Conservation (phyloP, 2,888 invertebrate species). For the Rhagonycha lutea region DNA sequence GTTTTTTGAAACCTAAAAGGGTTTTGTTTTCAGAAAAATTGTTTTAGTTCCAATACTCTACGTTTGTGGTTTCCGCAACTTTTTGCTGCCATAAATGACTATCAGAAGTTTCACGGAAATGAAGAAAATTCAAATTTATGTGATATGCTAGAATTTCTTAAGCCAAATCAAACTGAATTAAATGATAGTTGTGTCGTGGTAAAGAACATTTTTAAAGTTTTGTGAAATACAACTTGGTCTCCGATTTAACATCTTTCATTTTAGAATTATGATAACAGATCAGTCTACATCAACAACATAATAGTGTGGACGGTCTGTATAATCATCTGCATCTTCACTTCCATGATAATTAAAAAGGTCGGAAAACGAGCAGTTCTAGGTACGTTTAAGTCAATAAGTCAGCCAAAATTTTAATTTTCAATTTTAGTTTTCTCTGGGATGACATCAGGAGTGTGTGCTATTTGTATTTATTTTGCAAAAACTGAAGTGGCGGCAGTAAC, state of each 20-base stretch:
- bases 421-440: conserved; percentile 32
- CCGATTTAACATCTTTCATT: conserved; percentile 19
- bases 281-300: conserved; percentile 71
- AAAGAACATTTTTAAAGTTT: conserved; percentile 4
- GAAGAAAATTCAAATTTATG: conserved; percentile 50
- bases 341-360: conserved; percentile 57
- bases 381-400: conserved; percentile 47
- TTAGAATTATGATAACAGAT: conserved; percentile 43
- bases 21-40: conserved; percentile 1
- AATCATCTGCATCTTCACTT: conserved; percentile 66
- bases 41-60: conserved; percentile 68
- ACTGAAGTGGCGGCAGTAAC: conserved; percentile 59
- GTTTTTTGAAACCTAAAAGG: conserved; percentile 30
- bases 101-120: conserved; percentile 42
- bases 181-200: conserved; percentile 35
- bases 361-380: conserved; percentile 62
- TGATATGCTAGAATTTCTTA: conserved; percentile 58
- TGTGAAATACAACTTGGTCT: neutral
- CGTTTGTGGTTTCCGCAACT: conserved; percentile 87
- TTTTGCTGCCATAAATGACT: conserved; percentile 69
- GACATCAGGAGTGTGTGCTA: conserved; percentile 57
- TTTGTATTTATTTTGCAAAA: conserved; percentile 63
- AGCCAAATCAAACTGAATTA: conserved; percentile 30
- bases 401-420: neutral
- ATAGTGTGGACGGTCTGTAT: conserved; percentile 68